Percentiles rank a stretch among this genome's conserved stretches.
Conservation (phyloP, 2,797 vertebrate species). For the Anguilla megastoma region DNA sequence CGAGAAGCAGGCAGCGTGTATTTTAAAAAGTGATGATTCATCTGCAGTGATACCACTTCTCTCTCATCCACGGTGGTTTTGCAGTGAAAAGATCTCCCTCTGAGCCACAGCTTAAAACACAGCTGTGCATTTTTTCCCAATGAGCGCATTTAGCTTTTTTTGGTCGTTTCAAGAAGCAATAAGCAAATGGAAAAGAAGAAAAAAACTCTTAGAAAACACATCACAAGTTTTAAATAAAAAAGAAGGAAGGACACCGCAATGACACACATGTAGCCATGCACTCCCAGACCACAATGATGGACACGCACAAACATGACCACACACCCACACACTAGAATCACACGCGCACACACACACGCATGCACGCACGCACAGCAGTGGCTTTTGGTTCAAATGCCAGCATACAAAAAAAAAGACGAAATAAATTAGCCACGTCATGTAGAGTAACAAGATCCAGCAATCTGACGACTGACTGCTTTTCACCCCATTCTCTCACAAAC, state of each 20-base stretch:
- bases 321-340: not conserved
- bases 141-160: not conserved
- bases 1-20: not conserved
- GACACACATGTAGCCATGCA: too few species aligned
- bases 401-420: not conserved
- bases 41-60: not conserved
- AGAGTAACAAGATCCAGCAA: not conserved
- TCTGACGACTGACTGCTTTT: not conserved
- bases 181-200: not conserved
- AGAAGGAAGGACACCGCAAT: not conserved
- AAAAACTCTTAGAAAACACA: constrained; percentile 1
- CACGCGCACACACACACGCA: not conserved
- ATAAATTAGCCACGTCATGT: not conserved
- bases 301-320: not conserved
- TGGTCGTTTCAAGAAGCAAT: not conserved
- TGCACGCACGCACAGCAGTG: not conserved
- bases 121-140: not conserved
- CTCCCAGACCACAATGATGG: not conserved
- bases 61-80: not conserved
- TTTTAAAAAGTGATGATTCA: not conserved
- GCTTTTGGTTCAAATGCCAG: not conserved
- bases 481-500: not conserved
- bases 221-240: not conserved
- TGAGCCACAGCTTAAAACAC: not conserved
- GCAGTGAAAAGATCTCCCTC: not conserved